Evolutionary conservation across 2,888 invertebrate genomes (phyloP).

Genomic region (Thereva unica): DNA sequence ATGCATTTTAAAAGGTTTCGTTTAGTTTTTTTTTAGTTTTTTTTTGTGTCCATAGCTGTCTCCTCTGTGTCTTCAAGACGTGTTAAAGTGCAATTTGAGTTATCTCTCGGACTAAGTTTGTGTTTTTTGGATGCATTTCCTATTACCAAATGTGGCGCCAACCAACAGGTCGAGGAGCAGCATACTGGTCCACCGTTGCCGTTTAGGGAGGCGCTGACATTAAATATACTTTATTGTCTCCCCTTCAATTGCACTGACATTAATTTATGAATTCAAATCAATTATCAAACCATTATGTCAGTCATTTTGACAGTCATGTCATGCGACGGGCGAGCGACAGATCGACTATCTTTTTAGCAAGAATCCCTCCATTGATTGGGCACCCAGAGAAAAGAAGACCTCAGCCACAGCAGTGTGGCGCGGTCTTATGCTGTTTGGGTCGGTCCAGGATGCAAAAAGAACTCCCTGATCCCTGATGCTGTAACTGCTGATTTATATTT

Average conservation of each 20-base stretch:
- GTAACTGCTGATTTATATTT: constrained; percentile 26
- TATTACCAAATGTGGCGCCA: constrained; percentile 25
- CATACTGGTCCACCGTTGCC: too few species aligned
- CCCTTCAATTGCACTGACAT: constrained; percentile 18
- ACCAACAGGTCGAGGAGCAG: background rate
- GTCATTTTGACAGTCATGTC: constrained; percentile 41
- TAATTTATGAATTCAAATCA: constrained; percentile 41
- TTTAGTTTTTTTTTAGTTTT: constrained; percentile 2
- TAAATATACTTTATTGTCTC: background rate
- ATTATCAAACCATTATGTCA: constrained; percentile 42
- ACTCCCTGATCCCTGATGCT: constrained; percentile 13
- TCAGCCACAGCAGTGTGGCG: background rate
- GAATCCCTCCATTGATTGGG: constrained; percentile 24
- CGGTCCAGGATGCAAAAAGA: constrained; percentile 20
- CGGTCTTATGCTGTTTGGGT: constrained; percentile 6
- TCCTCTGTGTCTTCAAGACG: background rate
- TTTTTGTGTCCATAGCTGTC: background rate
- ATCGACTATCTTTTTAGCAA: constrained; percentile 12
- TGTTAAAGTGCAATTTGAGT: background rate
- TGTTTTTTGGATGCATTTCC: constrained; percentile 10
- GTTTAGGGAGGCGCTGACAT: background rate
- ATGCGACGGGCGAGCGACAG: constrained; percentile 20
- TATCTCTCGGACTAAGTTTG: background rate
- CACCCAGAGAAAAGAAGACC: constrained; percentile 23
- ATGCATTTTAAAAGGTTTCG: background rate